A percentile compares a stretch with the other conserved stretches of the same genome.
Evolutionary conservation across 1,140 invertebrate genomes (phyloP).

Genomic region (Metaphire vulgaris): DNA sequence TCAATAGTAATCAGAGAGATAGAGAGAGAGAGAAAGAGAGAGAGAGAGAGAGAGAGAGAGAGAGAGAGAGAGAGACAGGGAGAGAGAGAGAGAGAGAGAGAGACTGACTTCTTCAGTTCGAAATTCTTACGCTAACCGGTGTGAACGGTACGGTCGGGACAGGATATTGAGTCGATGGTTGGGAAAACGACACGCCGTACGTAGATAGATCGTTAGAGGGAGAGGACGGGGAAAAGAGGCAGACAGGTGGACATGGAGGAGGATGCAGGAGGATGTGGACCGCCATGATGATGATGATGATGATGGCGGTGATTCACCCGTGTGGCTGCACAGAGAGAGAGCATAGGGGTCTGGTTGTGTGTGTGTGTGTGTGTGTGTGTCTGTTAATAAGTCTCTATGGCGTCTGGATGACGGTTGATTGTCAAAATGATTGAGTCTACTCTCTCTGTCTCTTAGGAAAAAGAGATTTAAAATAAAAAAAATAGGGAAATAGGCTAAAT

Average conservation of each 20-base stretch:
- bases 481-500: too few species aligned
- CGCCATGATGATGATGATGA: too few species aligned
- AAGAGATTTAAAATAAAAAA: too few species aligned
- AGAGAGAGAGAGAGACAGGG: not conserved
- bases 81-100: constrained; percentile 1
- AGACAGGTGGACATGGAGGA: not conserved
- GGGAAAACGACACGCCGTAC: not conserved
- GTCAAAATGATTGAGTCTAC: too few species aligned
- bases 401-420: too few species aligned
- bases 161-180: not conserved
- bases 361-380: too few species aligned
- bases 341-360: too few species aligned
- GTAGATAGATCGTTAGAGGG: not conserved
- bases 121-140: not conserved
- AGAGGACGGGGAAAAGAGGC: not conserved
- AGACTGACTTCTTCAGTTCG: not conserved
- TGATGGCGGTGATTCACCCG: too few species aligned
- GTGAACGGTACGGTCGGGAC: not conserved
- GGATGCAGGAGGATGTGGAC: not conserved
- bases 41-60: constrained; percentile 1
- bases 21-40: not conserved
- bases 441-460: too few species aligned
- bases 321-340: too few species aligned
- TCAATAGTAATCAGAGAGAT: too few species aligned
- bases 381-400: too few species aligned